Evolutionary conservation across 2,888 invertebrate genomes (phyloP).

Genomic region (Antitype chi): DNA sequence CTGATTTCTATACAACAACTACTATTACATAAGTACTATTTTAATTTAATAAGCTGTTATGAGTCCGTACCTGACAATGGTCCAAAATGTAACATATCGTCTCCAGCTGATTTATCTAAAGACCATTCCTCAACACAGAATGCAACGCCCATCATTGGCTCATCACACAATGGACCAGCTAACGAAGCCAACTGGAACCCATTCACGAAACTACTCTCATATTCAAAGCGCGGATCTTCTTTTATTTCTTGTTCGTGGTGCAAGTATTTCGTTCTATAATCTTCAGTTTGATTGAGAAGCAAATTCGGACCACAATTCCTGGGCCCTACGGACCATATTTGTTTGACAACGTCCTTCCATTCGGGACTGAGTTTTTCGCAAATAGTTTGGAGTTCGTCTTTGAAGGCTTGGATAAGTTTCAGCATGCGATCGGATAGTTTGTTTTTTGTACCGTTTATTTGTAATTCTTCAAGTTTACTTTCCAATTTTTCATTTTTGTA

Average conservation of each 20-base stretch:
- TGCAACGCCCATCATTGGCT: conserved; percentile 98
- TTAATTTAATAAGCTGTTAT: background rate
- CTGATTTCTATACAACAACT: background rate
- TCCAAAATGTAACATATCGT: conserved; percentile 84
- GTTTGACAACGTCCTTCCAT: conserved; percentile 90
- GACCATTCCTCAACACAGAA: conserved; percentile 97
- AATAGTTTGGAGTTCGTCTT: conserved; percentile 90
- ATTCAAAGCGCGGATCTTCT: conserved; percentile 91
- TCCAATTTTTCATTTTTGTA: conserved; percentile 83
- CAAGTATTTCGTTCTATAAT: conserved; percentile 90
- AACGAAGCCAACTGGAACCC: conserved; percentile 96
- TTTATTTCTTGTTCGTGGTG: conserved; percentile 81
- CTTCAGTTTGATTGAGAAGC: conserved; percentile 94
- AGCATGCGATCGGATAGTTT: conserved; percentile 84
- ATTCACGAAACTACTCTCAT: conserved; percentile 95
- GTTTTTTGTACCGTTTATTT: conserved; percentile 77
- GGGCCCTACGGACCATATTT: conserved; percentile 98
- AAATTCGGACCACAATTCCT: conserved; percentile 97
- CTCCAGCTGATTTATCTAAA: conserved; percentile 85
- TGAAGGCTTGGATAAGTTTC: conserved; percentile 86
- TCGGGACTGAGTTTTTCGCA: conserved; percentile 91
- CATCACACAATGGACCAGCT: conserved; percentile 98
- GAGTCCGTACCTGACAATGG: conserved; percentile 89
- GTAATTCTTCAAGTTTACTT: conserved; percentile 76
- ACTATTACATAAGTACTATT: background rate